Conservation (phyloP, 2,113 vertebrate genomes). For the Daubentonia madagascariensis region DNA sequence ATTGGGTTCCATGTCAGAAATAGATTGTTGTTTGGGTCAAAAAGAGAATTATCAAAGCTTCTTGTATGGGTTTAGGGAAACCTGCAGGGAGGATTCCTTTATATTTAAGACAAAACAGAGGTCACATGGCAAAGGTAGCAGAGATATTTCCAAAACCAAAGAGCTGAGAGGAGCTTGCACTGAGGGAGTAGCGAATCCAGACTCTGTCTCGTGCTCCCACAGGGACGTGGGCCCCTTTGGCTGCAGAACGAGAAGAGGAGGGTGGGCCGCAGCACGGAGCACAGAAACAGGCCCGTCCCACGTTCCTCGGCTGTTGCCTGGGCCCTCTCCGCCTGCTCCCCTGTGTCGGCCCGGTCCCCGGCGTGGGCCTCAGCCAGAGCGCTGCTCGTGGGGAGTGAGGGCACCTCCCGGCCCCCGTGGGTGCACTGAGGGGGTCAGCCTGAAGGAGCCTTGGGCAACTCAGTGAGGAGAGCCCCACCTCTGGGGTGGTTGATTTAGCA, state of each 20-base stretch:
- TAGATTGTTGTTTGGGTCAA: neutral
- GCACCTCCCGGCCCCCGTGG: neutral
- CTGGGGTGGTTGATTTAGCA: neutral
- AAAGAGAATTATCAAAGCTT: neutral
- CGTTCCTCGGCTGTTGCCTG: accelerated
- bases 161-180: neutral
- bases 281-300: neutral
- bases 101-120: neutral
- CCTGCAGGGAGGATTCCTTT: neutral
- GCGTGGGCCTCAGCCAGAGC: accelerated
- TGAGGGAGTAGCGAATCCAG: neutral
- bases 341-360: neutral
- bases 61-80: neutral
- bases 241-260: neutral
- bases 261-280: neutral
- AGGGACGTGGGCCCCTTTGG: neutral
- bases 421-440: neutral
- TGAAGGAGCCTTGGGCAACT: neutral
- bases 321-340: neutral
- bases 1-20: neutral
- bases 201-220: neutral
- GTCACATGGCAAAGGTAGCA: neutral
- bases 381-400: neutral
- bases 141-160: neutral
- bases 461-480: neutral